These are phyloP conservation scores for Campaea margaritaria DNA, from an alignment of 2,888 invertebrate species.

Conservation along the genomic window DNA sequence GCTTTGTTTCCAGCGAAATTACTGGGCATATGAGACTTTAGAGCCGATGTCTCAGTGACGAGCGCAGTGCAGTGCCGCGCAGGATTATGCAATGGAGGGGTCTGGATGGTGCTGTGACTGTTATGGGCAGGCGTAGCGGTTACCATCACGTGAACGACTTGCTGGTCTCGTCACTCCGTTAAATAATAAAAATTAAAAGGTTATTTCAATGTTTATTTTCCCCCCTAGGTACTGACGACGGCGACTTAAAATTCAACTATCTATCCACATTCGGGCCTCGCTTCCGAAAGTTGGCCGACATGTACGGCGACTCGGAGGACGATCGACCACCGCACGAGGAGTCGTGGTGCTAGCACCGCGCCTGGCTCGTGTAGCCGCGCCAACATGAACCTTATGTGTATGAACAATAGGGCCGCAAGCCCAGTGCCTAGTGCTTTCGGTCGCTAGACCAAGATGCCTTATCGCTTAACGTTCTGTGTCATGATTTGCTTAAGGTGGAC, in stretches of 20 bases:
- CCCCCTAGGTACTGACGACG: constrained; percentile 91
- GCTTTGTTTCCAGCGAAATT: too few relatives aligned
- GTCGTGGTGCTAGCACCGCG: constrained; percentile 91
- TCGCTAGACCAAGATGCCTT: constrained; percentile 67
- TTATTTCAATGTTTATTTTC: constrained; percentile 10
- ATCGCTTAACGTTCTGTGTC: constrained; percentile 55
- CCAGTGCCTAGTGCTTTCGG: constrained; percentile 53
- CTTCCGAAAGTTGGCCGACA: constrained; percentile 96
- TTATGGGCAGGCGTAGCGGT: too few relatives aligned
- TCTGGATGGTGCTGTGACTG: too few relatives aligned
- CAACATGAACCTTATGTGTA: constrained; percentile 48
- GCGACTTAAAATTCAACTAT: constrained; percentile 97
- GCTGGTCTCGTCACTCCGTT: too few relatives aligned
- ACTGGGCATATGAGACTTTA: too few relatives aligned
- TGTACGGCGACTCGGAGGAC: constrained; percentile 97
- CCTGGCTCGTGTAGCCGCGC: constrained; percentile 79
- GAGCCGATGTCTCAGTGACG: too few relatives aligned
- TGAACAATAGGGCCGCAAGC: constrained; percentile 34
- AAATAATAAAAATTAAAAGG: too few relatives aligned
- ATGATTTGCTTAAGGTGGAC: constrained; percentile 48
- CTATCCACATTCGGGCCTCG: constrained; percentile 98
- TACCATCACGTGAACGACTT: too few relatives aligned
- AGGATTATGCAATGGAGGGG: too few relatives aligned
- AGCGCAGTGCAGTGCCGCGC: too few relatives aligned
- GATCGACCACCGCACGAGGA: constrained; percentile 92